Conservation (phyloP, 2,113 vertebrate species). For the Gracilinanus agilis region DNA sequence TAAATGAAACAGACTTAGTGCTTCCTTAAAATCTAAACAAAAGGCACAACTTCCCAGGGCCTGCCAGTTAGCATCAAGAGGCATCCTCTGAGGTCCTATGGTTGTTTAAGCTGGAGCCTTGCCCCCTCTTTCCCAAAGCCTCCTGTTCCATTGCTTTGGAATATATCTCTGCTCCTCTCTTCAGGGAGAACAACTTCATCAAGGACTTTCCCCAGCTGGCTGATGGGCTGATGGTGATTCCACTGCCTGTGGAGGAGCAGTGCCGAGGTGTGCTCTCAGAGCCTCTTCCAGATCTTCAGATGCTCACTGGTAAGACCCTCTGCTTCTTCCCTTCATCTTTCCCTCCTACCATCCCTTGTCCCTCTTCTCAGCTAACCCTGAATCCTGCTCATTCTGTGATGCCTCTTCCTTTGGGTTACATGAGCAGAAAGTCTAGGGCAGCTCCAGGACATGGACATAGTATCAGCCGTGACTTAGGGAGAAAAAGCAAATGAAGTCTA, state of each 20-base stretch:
- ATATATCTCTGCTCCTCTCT: constrained; percentile 79
- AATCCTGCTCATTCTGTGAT: background rate
- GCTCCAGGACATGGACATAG: background rate
- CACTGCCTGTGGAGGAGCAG: constrained; percentile 96
- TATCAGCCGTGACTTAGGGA: background rate
- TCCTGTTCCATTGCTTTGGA: constrained; percentile 69
- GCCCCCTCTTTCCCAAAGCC: rapidly evolving
- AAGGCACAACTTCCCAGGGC: background rate
- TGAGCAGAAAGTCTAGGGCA: background rate
- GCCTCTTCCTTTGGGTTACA: background rate
- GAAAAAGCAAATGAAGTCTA: background rate
- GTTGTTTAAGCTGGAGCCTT: background rate
- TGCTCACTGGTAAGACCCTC: constrained; percentile 91
- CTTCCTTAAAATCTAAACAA: background rate
- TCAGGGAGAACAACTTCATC: constrained; percentile 99
- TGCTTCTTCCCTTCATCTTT: background rate
- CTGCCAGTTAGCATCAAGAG: background rate
- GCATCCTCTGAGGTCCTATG: background rate
- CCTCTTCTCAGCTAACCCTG: background rate
- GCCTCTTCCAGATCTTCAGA: constrained; percentile 93
- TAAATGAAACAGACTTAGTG: background rate
- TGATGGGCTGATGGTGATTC: constrained; percentile 96
- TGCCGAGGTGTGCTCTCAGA: constrained; percentile 96
- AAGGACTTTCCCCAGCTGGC: constrained; percentile 99
- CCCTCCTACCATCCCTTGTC: background rate